Conservation (phyloP, 1,140 invertebrate genomes). For the Acyrthosiphon pisum region DNA sequence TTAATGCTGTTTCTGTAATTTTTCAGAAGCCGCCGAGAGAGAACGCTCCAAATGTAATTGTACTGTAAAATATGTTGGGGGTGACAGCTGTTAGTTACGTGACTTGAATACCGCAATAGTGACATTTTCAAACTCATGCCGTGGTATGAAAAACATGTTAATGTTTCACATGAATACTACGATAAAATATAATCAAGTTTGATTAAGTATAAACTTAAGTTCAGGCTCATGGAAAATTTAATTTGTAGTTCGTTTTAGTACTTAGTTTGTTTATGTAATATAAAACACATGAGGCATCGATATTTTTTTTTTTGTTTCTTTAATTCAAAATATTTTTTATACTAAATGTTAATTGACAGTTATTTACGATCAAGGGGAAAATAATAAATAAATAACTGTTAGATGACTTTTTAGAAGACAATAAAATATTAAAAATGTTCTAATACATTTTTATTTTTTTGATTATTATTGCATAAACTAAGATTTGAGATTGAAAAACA, state of each 20-base stretch:
- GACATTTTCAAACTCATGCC: conserved; percentile 4
- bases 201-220: background rate
- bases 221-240: background rate
- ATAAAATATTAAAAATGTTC: background rate
- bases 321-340: background rate
- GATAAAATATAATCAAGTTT: background rate
- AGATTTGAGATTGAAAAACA: background rate
- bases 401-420: background rate
- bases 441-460: background rate
- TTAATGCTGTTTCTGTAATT: conserved; percentile 5
- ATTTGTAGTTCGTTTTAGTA: background rate
- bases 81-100: conserved; percentile 34
- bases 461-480: background rate
- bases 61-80: background rate
- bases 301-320: background rate
- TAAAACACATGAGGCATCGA: background rate
- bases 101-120: conserved; percentile 10
- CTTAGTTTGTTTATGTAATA: background rate
- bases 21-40: background rate
- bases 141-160: background rate
- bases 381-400: background rate
- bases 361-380: background rate
- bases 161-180: conserved; percentile 4
- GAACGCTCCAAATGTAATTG: conserved; percentile 2
- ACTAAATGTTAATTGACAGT: background rate